These are phyloP conservation scores for Clitarchus hookeri DNA, from an alignment of 2,888 invertebrate species.

Conservation along the genomic window DNA sequence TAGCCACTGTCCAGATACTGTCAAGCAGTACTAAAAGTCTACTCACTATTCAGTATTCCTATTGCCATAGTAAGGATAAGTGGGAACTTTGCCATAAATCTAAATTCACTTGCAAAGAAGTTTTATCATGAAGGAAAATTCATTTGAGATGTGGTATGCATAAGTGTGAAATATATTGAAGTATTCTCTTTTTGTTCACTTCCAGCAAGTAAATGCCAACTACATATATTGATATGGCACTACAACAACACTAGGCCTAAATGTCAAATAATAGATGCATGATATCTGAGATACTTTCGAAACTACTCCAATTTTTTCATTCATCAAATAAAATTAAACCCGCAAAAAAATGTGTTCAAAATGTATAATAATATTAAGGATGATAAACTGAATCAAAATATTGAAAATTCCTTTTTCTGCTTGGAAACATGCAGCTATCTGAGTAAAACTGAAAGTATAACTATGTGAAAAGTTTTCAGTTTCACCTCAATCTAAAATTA, in stretches of 20 bases:
- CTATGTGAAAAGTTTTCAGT: too few relatives aligned
- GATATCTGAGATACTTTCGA: not conserved
- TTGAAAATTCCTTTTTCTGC: not conserved
- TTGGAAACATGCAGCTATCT: not conserved
- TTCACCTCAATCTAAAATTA: too few relatives aligned
- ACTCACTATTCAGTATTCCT: constrained; percentile 1
- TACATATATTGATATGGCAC: not conserved
- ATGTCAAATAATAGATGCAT: not conserved
- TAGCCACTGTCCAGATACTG: not conserved
- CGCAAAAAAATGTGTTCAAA: not conserved
- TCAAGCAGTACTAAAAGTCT: not conserved
- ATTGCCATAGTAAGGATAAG: not conserved
- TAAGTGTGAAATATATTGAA: not conserved
- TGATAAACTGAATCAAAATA: not conserved
- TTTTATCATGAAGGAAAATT: not conserved
- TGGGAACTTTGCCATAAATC: not conserved
- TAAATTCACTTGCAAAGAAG: not conserved
- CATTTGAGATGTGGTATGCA: not conserved
- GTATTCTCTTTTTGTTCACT: not conserved
- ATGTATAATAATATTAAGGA: not conserved
- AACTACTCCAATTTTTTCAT: not conserved
- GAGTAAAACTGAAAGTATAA: too few relatives aligned
- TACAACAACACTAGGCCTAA: not conserved
- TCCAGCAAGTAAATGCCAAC: not conserved
- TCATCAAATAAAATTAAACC: not conserved